These are phyloP conservation scores for Agrotis ipsilon DNA, from an alignment of 2,888 invertebrate species.

Conservation along the genomic window DNA sequence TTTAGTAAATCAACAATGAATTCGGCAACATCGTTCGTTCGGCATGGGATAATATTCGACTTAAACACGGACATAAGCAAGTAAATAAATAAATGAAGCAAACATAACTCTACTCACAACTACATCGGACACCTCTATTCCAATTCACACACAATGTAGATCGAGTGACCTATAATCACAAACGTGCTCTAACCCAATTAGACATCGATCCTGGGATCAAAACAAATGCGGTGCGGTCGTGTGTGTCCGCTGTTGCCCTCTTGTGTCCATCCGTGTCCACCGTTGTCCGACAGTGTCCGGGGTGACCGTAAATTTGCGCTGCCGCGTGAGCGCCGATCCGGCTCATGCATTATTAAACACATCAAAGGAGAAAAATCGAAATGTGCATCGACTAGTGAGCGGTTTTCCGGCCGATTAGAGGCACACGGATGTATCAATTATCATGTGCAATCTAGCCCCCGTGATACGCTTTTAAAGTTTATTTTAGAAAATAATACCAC, in stretches of 20 bases:
- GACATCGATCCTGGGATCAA: slow-evolving; percentile 62
- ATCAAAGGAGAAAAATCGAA: slow-evolving; percentile 91
- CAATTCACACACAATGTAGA: slow-evolving; percentile 41
- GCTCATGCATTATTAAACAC: slow-evolving; percentile 90
- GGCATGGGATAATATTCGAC: no score
- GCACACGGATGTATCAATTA: slow-evolving; percentile 86
- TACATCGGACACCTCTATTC: slow-evolving; percentile 24
- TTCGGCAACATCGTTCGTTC: no score
- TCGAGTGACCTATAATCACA: slow-evolving; percentile 59
- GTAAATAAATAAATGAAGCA: not conserved
- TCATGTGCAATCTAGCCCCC: slow-evolving; percentile 73
- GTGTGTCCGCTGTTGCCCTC: slow-evolving; percentile 39
- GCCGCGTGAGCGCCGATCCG: slow-evolving; percentile 77
- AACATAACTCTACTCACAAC: not conserved
- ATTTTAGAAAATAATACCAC: slow-evolving; percentile 1
- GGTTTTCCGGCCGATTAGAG: slow-evolving; percentile 88
- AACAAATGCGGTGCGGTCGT: slow-evolving; percentile 55
- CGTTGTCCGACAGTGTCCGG: slow-evolving; percentile 37
- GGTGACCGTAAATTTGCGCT: slow-evolving; percentile 61
- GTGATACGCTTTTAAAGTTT: slow-evolving; percentile 30
- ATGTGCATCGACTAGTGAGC: slow-evolving; percentile 88
- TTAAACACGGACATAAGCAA: no score
- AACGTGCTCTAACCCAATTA: slow-evolving; percentile 62
- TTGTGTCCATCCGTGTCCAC: slow-evolving; percentile 25
- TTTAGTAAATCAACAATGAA: no score